Conservation (phyloP, 2,797 vertebrate species). For the Cuculus canorus region DNA sequence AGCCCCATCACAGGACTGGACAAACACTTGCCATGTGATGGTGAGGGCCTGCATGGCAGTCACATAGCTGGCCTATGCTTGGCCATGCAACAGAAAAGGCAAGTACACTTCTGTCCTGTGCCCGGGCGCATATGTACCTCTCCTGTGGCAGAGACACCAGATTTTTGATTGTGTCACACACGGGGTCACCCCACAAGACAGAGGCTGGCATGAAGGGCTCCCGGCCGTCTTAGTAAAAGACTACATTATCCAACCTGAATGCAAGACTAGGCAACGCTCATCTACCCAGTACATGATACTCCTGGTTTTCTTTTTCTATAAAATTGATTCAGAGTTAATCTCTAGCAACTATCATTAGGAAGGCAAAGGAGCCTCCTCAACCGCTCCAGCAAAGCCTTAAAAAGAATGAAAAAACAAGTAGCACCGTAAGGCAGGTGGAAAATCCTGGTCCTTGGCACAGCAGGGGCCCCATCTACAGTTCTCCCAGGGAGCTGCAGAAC, state of each 20-base stretch:
- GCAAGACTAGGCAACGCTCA: not conserved
- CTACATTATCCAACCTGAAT: not conserved
- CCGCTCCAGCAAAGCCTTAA: not conserved
- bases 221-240: not conserved
- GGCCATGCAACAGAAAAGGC: not conserved
- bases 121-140: rapidly evolving
- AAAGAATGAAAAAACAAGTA: not conserved
- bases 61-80: not conserved
- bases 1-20: not conserved
- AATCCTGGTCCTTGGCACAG: not conserved
- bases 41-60: not conserved
- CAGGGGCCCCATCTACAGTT: not conserved
- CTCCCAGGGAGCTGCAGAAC: not conserved
- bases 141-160: not conserved
- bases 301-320: not conserved
- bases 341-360: not conserved
- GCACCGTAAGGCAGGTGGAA: not conserved
- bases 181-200: rapidly evolving
- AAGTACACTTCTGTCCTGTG: not conserved
- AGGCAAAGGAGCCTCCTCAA: not conserved
- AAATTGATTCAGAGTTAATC: not conserved
- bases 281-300: not conserved
- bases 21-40: not conserved
- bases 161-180: not conserved
- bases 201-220: not conserved